These are phyloP conservation scores for Gambusia holbrooki DNA, from an alignment of 2,113 vertebrate genomes.

Conservation along the genomic window DNA sequence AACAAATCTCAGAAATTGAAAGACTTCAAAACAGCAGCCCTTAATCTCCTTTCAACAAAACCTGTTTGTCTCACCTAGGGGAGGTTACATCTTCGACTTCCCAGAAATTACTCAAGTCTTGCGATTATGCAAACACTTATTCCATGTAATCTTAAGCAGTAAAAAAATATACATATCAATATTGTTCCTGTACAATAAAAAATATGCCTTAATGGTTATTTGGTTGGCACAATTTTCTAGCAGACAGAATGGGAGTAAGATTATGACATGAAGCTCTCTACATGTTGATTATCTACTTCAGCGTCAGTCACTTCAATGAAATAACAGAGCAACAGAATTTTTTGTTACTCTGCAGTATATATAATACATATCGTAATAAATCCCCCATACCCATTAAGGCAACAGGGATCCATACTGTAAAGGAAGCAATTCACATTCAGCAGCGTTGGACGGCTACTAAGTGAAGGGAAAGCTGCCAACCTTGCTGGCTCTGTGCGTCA, in stretches of 20 bases:
- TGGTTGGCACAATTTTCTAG: not conserved
- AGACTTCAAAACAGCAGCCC: too few species aligned
- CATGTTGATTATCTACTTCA: not conserved
- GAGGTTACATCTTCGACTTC: not conserved
- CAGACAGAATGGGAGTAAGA: not conserved
- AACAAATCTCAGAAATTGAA: too few species aligned
- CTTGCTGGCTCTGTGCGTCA: conserved; percentile 94
- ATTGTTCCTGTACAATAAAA: not conserved
- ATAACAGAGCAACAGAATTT: not conserved
- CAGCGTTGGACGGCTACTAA: conserved; percentile 8
- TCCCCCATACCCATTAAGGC: not conserved
- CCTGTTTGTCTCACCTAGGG: not conserved
- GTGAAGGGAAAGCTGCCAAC: conserved; percentile 72
- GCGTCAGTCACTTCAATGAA: not conserved
- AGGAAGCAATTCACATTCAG: conserved; percentile 34
- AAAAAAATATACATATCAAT: not conserved
- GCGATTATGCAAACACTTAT: not conserved
- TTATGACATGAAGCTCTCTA: not conserved
- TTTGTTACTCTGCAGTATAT: not conserved
- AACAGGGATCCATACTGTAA: conserved; percentile 20
- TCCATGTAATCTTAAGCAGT: not conserved
- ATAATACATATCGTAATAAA: not conserved
- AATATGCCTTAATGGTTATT: not conserved
- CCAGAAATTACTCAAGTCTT: not conserved
- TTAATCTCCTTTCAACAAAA: not conserved